phyloP scores from a whole-genome alignment of 2,113 vertebrate genomes.

The Carassius carassius region DNA sequence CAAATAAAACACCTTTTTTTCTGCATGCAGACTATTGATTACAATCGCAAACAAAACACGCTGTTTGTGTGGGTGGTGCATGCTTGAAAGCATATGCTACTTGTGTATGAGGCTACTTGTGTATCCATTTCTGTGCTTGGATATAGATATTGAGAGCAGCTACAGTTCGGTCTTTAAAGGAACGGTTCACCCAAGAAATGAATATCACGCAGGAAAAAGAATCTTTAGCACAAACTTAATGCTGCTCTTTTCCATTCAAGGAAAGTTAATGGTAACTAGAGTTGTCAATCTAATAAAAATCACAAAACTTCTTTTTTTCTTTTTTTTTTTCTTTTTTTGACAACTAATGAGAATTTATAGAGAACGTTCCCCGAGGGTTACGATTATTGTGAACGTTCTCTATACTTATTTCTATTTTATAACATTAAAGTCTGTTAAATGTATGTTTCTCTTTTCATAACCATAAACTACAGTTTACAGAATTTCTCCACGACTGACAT shows the following conservation, averaged over 20 bases:
- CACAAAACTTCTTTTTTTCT: too few species aligned
- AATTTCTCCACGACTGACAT: neutral
- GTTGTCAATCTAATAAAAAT: neutral
- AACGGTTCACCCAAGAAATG: neutral
- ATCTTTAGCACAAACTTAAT: neutral
- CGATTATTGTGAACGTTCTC: neutral
- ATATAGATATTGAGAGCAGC: conserved; percentile 12
- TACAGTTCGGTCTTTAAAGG: conserved; percentile 17
- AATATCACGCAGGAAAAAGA: neutral
- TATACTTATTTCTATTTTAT: neutral
- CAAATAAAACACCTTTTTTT: too few species aligned
- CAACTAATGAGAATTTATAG: too few species aligned
- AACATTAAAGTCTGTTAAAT: neutral
- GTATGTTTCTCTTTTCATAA: neutral
- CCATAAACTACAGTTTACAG: neutral
- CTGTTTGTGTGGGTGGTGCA: neutral
- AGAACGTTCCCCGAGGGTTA: too few species aligned
- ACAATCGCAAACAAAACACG: neutral
- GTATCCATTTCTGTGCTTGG: conserved; percentile 12
- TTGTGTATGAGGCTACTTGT: neutral
- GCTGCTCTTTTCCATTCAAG: neutral
- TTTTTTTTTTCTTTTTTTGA: too few species aligned
- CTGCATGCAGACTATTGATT: neutral
- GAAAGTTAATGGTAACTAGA: neutral
- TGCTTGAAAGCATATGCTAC: neutral